These are phyloP conservation scores for Melanerpes aurifrons DNA, from an alignment of 2,113 vertebrate species.

Conservation along the genomic window DNA sequence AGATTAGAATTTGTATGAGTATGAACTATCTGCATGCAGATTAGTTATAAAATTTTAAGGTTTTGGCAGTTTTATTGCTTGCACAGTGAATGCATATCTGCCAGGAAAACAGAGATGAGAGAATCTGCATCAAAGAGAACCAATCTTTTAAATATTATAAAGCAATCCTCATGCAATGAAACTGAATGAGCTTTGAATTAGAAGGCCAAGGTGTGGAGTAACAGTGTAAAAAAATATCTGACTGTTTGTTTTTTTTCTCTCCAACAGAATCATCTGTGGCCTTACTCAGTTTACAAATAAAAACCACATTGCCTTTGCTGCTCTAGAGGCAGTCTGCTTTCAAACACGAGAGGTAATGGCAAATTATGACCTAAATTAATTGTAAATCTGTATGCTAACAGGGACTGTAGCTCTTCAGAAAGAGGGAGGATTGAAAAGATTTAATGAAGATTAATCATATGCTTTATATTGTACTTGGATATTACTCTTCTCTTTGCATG, in stretches of 20 bases:
- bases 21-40: neutral
- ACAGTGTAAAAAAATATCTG: neutral
- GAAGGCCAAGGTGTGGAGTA: neutral
- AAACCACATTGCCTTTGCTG: conserved; percentile 95
- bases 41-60: neutral
- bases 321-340: conserved; percentile 97
- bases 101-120: neutral
- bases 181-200: neutral
- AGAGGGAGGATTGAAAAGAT: neutral
- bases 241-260: neutral
- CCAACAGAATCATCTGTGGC: conserved; percentile 94
- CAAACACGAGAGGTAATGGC: conserved; percentile 93
- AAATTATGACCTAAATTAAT: neutral
- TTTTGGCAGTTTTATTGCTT: neutral
- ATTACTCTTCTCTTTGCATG: neutral
- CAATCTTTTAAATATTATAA: neutral
- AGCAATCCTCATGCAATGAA: neutral
- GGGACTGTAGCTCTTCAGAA: neutral
- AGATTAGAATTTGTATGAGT: neutral
- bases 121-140: neutral
- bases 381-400: neutral
- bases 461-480: neutral
- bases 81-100: neutral
- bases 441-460: neutral
- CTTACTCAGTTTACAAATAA: conserved; percentile 99